Conservation (phyloP, 1,140 invertebrate genomes). For the Homarus americanus region DNA sequence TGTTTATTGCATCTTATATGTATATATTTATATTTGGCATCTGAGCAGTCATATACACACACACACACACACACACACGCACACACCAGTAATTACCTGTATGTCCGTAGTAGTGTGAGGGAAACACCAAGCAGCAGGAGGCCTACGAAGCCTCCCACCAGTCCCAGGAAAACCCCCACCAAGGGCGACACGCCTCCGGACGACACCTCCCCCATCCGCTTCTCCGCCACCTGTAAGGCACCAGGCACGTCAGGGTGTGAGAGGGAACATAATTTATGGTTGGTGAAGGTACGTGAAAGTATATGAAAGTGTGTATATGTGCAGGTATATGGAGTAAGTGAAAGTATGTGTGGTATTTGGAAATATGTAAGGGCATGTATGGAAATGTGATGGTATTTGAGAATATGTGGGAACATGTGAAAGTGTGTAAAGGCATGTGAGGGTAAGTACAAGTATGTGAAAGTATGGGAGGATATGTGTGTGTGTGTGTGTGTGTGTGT, state of each 20-base stretch:
- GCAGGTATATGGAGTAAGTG: too few relatives aligned
- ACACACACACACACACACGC: background rate
- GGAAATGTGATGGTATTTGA: too few relatives aligned
- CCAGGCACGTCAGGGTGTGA: too few relatives aligned
- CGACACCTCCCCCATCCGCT: conserved; percentile 51
- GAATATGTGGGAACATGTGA: background rate
- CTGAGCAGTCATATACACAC: background rate
- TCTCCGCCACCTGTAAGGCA: conserved; percentile 35
- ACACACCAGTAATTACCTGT: conserved; percentile 1
- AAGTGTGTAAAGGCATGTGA: background rate
- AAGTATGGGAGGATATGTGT: background rate
- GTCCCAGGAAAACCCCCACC: conserved; percentile 30
- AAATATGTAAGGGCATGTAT: too few relatives aligned
- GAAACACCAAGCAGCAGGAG: conserved; percentile 27
- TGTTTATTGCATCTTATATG: background rate
- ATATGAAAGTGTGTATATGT: too few relatives aligned
- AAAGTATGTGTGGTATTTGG: too few relatives aligned
- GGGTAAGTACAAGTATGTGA: background rate
- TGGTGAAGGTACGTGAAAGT: too few relatives aligned
- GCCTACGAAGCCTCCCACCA: conserved; percentile 37
- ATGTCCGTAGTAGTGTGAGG: conserved; percentile 31
- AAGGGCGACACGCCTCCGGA: conserved; percentile 4
- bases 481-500: background rate
- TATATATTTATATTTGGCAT: background rate
- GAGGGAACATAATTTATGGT: too few relatives aligned